Conservation (phyloP, 2,888 invertebrate genomes). For the Entomobrya proxima region DNA sequence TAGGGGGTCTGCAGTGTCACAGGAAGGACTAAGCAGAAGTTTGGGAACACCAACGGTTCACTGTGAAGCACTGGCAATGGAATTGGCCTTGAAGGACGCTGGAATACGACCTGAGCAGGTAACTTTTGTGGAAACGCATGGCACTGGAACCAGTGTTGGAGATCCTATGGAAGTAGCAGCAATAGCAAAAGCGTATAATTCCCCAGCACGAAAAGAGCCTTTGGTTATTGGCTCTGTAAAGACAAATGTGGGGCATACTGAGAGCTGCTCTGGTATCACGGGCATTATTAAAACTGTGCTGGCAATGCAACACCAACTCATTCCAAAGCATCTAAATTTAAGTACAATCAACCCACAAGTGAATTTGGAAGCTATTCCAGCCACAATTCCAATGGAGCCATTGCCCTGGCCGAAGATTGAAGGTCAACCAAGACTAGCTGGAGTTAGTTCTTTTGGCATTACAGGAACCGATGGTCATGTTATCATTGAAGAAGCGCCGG, state of each 20-base stretch:
- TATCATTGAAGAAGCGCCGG: constrained; percentile 63
- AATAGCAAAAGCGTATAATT: constrained; percentile 38
- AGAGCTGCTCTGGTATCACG: constrained; percentile 43
- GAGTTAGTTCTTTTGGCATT: constrained; percentile 52
- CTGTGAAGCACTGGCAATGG: constrained; percentile 23
- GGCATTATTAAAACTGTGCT: constrained; percentile 67
- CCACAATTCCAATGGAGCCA: constrained; percentile 55
- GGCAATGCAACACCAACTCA: constrained; percentile 55
- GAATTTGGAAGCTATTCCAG: constrained; percentile 54
- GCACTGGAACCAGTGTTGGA: constrained; percentile 77
- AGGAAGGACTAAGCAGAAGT: constrained; percentile 37
- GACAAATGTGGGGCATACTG: constrained; percentile 68
- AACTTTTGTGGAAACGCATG: constrained; percentile 35
- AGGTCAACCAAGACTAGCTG: constrained; percentile 28
- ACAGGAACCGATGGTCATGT: constrained; percentile 52
- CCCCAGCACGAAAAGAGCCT: neutral
- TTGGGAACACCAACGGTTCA: constrained; percentile 35
- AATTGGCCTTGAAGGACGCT: constrained; percentile 11
- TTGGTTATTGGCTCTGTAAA: constrained; percentile 65
- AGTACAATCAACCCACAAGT: constrained; percentile 62
- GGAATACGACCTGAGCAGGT: neutral
- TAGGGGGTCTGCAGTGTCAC: constrained; percentile 28
- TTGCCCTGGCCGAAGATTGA: neutral
- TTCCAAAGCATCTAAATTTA: constrained; percentile 67
- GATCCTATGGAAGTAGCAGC: constrained; percentile 59